Evolutionary conservation across 2,797 vertebrate genomes (phyloP), one percentile per base, ranked within the genome.

Genomic region (Lophotriccus pileatus): DNA sequence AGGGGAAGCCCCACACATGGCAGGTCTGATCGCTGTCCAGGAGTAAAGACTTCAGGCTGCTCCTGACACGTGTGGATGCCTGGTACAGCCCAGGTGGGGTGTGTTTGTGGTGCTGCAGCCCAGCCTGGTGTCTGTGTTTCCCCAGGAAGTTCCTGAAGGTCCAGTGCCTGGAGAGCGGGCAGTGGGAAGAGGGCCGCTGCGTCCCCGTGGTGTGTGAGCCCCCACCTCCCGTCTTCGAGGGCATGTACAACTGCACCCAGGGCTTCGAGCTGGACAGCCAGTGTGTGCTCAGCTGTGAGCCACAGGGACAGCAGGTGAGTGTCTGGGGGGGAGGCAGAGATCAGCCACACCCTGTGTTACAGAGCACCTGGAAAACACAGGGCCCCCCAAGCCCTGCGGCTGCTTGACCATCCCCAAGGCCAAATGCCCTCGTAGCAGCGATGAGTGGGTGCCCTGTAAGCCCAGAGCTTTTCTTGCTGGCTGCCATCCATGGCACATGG

Each of bases 191-290:
- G 63, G 98, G 98, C 2, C 97, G 21, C 82, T 99, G 99, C 15
- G 62, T 98, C 68, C 98, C 99, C 0, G 98, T 99, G 87, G 97
- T 98, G 32, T 99, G 99, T 10, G 97, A 98, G 32, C 96, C 98
- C 1, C 97, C 98, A 0, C 98, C 98, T 7, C 98, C 98, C 0
- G 97, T 99, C 36, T 99, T 99, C 14, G 98, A 99, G 87, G 99
- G 99, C 93, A 99, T 99, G 99, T 99, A 99, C 94, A 98, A 98
- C 91, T 99, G 99, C 95, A 99, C 98, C 87, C 98, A 98, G 18
- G 98, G 98, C 89, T 98, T 99, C 23, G 90, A 98, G 95, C 98
- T 99, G 50, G 96, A 98, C 97, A 99, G 98, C 80, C 94, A 97
- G 75, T 99, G 99, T 68, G 96, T 98, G 25, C 97, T 99, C 92